These are phyloP conservation scores for Anoura caudifer DNA, from an alignment of 2,113 vertebrate genomes.

Conservation along the genomic window DNA sequence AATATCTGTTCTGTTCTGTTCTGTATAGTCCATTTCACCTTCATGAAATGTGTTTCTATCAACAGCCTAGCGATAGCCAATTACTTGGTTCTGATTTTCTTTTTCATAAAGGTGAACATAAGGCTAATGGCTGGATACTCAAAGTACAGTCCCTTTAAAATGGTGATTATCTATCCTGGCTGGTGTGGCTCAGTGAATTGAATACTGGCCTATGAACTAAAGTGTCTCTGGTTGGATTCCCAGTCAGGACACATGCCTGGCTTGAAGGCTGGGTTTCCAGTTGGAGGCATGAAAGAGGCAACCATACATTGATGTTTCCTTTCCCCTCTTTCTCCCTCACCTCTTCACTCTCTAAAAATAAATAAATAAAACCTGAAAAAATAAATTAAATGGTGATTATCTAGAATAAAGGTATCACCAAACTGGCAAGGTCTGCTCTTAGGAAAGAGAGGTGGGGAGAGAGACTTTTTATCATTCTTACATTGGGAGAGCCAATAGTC, in stretches of 20 bases:
- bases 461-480: not conserved
- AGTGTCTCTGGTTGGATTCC: too few species aligned
- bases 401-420: not conserved
- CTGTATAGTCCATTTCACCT: not conserved
- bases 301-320: too few species aligned
- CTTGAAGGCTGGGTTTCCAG: too few species aligned
- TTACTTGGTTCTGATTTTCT: not conserved
- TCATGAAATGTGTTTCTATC: not conserved
- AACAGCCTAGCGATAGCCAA: not conserved
- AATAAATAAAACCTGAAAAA: too few species aligned
- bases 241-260: too few species aligned
- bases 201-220: too few species aligned
- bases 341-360: too few species aligned
- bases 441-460: not conserved
- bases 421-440: not conserved
- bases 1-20: not conserved
- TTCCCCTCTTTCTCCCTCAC: too few species aligned
- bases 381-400: not conserved
- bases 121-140: not conserved
- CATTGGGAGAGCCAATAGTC: not conserved
- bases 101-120: not conserved
- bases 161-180: not conserved
- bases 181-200: too few species aligned
- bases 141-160: not conserved
- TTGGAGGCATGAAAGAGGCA: too few species aligned